Base-by-base conservation (phyloP, 2,888 invertebrate genomes). In the Yponomeuta cagnagella region DNA sequence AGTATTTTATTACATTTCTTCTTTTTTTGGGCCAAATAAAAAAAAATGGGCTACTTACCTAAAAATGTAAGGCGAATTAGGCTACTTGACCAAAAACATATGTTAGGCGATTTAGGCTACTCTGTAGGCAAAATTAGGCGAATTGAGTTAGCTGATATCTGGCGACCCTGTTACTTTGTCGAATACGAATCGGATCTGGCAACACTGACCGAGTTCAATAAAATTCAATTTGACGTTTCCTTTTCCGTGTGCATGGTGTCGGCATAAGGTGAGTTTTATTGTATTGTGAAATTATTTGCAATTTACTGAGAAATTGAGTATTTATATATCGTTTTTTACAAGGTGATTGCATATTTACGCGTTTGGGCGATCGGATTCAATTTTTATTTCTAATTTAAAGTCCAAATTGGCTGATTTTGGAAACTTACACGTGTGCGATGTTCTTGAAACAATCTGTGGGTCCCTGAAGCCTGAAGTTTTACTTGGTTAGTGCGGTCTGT, bases 211-310 rank as follows among this genome's bases (percentile, higher is more conserved):
- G 12, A 70, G 31, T 33, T 33, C 33, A 33, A 33, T 33, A 2
- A 33, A 65, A 23, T 23, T 31, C 2, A 65, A 70, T 63, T 64
- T 71, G 31, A 31, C 12, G 66, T 78, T 87, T 86, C 88, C 88
- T 90, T 92, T 90, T 88, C 87, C 88, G 83, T 86, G 89, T 83
- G 90, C 89, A 92, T 92, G 92, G 92, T 92, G 90, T 84, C 89
- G 87, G 89, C 82, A 77, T 90, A 87, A 91, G 91, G 91, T 91
- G 86, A 91, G 91, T 86, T 82, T 68, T 15, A 1, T 10, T 2
- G 10, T 23, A 48, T 68, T 48, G 67, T 67, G 37, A 10, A 67
- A n/a, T 68, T 48, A 37, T 12, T 48, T 33, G 33, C 65, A 5
- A 31, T 65, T 30, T 65, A 12, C 1, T 65, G n/a, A 10, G 2